phyloP scores from a whole-genome alignment of 1,140 invertebrate species.

The Pristionchus pacificus region DNA sequence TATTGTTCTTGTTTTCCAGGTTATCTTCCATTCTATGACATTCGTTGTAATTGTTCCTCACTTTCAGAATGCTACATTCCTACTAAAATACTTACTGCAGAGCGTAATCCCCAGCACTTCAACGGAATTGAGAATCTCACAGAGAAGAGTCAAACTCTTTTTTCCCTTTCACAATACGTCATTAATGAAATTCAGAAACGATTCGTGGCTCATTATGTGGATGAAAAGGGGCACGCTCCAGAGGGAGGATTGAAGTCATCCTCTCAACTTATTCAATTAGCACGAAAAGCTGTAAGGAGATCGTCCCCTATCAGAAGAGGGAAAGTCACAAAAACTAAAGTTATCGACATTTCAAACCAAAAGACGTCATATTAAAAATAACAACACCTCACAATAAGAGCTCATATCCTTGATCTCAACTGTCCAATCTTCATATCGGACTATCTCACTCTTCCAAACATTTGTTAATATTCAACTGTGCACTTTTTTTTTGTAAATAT shows the following conservation, averaged over 20 bases:
- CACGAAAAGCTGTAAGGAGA: no score
- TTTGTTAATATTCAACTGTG: no score
- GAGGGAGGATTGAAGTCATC: background rate
- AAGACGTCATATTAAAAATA: no score
- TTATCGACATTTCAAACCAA: no score
- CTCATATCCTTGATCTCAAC: no score
- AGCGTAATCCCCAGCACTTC: slow-evolving; percentile 25
- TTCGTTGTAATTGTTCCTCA: background rate
- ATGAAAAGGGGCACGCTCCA: slow-evolving; percentile 31
- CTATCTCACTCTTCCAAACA: no score
- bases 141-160: slow-evolving; percentile 15
- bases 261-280: no score
- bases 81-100: slow-evolving; percentile 25
- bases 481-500: no score
- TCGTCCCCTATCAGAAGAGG: no score
- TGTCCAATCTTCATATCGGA: no score
- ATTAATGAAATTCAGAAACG: slow-evolving; percentile 21
- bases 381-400: no score
- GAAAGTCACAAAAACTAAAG: no score
- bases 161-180: background rate
- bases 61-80: slow-evolving; percentile 21
- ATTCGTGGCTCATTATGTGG: slow-evolving; percentile 20
- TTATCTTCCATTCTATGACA: background rate
- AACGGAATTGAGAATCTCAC: slow-evolving; percentile 10
- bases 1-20: slow-evolving; percentile 31